These are phyloP conservation scores for Sepioteuthis lessoniana DNA, from an alignment of 2,888 invertebrate species.

Conservation along the genomic window DNA sequence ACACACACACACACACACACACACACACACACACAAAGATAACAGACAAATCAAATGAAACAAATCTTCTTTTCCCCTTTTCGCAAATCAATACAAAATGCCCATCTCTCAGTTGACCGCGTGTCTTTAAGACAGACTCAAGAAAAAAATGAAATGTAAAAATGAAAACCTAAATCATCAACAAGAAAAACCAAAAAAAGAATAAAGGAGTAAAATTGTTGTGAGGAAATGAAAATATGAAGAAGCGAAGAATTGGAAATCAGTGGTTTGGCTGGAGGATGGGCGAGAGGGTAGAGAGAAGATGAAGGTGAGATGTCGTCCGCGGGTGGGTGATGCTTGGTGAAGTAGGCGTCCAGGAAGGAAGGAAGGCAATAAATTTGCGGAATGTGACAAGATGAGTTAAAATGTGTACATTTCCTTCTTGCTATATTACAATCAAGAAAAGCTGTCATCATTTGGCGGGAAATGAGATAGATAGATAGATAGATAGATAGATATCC, in stretches of 20 bases:
- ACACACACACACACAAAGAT: background rate
- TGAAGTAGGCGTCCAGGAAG: background rate
- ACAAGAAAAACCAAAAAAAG: too few relatives aligned
- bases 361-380: background rate
- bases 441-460: slow-evolving; percentile 14
- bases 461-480: background rate
- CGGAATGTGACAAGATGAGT: slow-evolving; percentile 33
- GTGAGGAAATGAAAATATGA: background rate
- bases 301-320: background rate
- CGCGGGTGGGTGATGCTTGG: background rate
- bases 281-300: background rate
- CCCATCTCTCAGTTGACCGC: background rate
- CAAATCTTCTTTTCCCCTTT: background rate
- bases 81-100: background rate
- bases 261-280: background rate
- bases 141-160: background rate
- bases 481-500: too few relatives aligned
- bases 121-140: background rate
- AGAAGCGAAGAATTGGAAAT: slow-evolving; percentile 11
- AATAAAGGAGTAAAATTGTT: background rate
- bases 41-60: background rate
- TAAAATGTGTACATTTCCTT: background rate
- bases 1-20: background rate
- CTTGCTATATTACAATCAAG: slow-evolving; percentile 14
- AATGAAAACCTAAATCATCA: too few relatives aligned